phyloP scores from a whole-genome alignment of 2,888 invertebrate genomes.

The Netelia inedita region DNA sequence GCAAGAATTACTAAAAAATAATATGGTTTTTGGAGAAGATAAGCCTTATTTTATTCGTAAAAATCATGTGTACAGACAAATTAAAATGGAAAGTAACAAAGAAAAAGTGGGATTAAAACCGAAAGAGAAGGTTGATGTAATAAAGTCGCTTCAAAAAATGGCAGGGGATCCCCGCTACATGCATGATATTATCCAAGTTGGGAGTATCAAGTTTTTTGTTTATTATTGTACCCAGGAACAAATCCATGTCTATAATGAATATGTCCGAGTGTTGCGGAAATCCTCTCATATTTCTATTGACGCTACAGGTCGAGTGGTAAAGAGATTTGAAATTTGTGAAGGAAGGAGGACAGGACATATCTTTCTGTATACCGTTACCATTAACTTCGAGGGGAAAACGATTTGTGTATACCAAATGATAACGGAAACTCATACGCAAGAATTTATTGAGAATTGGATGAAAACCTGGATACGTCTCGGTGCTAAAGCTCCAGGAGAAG shows the following conservation, averaged over 20 bases:
- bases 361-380: conserved; percentile 57
- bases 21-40: conserved; percentile 58
- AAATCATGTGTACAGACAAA: conserved; percentile 54
- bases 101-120: no score
- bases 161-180: no score
- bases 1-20: conserved; percentile 29
- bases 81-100: no score
- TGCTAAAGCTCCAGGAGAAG: conserved; percentile 55
- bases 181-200: no score
- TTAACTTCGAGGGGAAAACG: conserved; percentile 53
- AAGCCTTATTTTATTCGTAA: conserved; percentile 44
- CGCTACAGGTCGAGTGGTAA: conserved; percentile 53
- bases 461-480: no score
- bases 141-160: no score
- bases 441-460: background rate
- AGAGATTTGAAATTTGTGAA: conserved; percentile 54
- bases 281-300: conserved; percentile 57
- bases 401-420: conserved; percentile 58
- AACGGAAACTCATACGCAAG: conserved; percentile 59
- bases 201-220: conserved; percentile 59
- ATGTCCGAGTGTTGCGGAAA: conserved; percentile 29
- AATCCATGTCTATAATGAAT: conserved; percentile 55
- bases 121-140: no score
- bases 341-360: conserved; percentile 55
- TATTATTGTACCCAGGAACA: conserved; percentile 58